These are phyloP conservation scores for Chloropsis hardwickii DNA, from an alignment of 2,113 vertebrate species.

Conservation along the genomic window DNA sequence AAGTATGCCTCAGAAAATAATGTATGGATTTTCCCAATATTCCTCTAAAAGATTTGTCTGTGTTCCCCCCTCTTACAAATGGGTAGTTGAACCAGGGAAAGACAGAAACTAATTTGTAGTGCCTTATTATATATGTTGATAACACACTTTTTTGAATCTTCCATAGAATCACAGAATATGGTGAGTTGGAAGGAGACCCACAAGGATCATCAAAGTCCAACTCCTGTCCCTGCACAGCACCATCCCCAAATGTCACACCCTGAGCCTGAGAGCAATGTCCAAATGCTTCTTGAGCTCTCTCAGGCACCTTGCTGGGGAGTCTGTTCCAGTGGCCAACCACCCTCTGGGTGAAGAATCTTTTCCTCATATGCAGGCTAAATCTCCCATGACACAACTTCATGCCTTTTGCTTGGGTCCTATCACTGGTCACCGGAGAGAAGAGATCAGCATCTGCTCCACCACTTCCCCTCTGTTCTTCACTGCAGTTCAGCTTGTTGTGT, in stretches of 20 bases:
- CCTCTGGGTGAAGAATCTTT: neutral
- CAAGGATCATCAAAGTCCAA: neutral
- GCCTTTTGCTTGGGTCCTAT: neutral
- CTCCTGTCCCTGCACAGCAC: neutral
- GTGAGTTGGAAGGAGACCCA: neutral
- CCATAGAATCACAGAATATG: neutral
- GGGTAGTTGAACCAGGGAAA: neutral
- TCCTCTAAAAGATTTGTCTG: neutral
- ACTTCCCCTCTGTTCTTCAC: neutral
- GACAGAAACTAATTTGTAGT: neutral
- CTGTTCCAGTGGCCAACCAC: accelerated
- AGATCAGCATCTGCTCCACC: neutral
- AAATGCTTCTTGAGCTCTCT: neutral
- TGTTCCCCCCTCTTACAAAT: neutral
- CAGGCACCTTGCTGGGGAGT: neutral
- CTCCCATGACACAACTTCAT: neutral
- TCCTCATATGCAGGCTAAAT: neutral
- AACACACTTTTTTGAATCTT: neutral
- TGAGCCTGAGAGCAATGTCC: neutral
- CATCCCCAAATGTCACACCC: neutral
- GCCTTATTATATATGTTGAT: neutral
- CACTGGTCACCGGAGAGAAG: too few species aligned
- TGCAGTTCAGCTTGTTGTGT: neutral
- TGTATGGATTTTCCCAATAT: neutral
- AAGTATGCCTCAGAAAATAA: neutral